phyloP scores from a whole-genome alignment of 2,888 invertebrate genomes.

The Dendrolimus houi region DNA sequence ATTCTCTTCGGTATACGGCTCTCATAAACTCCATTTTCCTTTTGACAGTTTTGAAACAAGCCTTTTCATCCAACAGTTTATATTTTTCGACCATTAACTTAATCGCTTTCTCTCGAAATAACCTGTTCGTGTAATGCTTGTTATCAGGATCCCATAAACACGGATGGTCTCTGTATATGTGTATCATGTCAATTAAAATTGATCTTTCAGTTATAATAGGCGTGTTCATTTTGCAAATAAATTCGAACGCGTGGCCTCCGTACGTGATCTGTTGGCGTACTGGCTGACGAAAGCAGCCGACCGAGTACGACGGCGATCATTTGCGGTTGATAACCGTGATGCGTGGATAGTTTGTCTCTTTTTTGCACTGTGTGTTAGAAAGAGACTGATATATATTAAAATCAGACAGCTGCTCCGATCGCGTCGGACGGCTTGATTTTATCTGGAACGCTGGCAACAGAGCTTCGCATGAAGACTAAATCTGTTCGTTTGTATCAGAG shows the following conservation, averaged over 20 bases:
- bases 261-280: constrained; percentile 1
- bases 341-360: constrained; percentile 12
- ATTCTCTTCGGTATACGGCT: constrained; percentile 15
- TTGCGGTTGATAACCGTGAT: not conserved
- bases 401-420: constrained; percentile 21
- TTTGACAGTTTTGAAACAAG: constrained; percentile 11
- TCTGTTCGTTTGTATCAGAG: not conserved
- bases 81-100: constrained; percentile 11
- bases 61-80: constrained; percentile 7
- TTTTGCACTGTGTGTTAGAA: constrained; percentile 4
- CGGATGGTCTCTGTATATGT: constrained; percentile 8
- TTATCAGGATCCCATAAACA: constrained; percentile 16
- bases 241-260: constrained; percentile 1
- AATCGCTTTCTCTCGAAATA: constrained; percentile 7
- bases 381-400: constrained; percentile 9
- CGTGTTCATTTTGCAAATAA: not conserved
- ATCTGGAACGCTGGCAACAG: constrained; percentile 11
- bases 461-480: not conserved
- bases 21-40: constrained; percentile 18
- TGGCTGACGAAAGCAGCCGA: constrained; percentile 1
- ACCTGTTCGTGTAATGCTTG: constrained; percentile 10
- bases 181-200: constrained; percentile 10
- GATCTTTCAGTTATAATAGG: constrained; percentile 7
- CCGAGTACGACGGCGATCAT: not conserved
- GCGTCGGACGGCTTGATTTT: constrained; percentile 3